Percentiles rank a stretch among this genome's conserved stretches.
phyloP scores from a whole-genome alignment of 2,797 vertebrate species.

The Margarornis squamiger region DNA sequence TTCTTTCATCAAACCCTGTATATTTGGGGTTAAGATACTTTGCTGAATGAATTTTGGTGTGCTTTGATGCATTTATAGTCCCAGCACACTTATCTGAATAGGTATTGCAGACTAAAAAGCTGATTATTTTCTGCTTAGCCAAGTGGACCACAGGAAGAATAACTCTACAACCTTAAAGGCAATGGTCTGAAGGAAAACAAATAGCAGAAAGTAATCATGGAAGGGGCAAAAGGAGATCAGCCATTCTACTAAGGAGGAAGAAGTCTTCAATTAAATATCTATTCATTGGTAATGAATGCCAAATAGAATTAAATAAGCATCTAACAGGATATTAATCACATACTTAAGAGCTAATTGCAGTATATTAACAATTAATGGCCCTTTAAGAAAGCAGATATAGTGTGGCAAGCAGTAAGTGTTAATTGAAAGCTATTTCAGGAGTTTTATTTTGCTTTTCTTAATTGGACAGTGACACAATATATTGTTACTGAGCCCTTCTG shows the following conservation, averaged over 20 bases:
- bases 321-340: slow-evolving; percentile 73
- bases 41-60: slow-evolving; percentile 16
- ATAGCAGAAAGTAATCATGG: slow-evolving; percentile 36
- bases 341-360: slow-evolving; percentile 64
- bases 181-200: slow-evolving; percentile 50
- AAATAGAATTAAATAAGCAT: slow-evolving; percentile 71
- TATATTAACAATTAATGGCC: slow-evolving; percentile 70
- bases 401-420: slow-evolving; percentile 42
- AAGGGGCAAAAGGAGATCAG: slow-evolving; percentile 47
- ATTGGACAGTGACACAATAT: slow-evolving; percentile 49
- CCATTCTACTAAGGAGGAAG: slow-evolving; percentile 11
- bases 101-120: slow-evolving; percentile 27
- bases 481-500: background rate
- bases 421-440: slow-evolving; percentile 65
- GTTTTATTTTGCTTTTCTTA: slow-evolving; percentile 56
- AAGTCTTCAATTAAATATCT: slow-evolving; percentile 67
- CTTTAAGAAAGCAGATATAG: slow-evolving; percentile 57
- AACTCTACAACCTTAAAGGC: slow-evolving; percentile 43
- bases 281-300: slow-evolving; percentile 63
- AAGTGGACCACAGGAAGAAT: slow-evolving; percentile 42
- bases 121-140: slow-evolving; percentile 57
- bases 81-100: background rate
- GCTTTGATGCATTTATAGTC: slow-evolving; percentile 40
- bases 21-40: slow-evolving; percentile 5
- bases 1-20: background rate